Evolutionary conservation across 2,113 vertebrate species (phyloP), one percentile per base, ranked within the genome.

Genomic region (Cyprinodon tularosa): DNA sequence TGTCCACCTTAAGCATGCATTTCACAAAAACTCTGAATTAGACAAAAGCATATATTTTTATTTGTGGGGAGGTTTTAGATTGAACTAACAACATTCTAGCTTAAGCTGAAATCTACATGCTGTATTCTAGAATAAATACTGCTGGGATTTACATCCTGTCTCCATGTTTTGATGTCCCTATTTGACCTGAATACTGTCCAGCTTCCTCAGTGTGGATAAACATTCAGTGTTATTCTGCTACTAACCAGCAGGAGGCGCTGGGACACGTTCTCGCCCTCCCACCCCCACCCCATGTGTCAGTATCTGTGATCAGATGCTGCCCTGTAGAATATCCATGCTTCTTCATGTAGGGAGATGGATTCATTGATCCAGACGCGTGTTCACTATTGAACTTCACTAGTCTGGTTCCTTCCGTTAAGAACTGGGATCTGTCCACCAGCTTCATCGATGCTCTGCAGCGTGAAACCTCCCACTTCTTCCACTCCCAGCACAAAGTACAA

Each of bases 221-320:
- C 72, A 17, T 60, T 62, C 42, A 7, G 9, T 45, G 12, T 45
- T 12, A 45, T 62, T 63, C 66, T 59, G 59, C 50, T 0, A 17
- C 12, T 17, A 50, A 40, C 72, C 88, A 90, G 79, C 77, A 80
- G 83, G 86, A 57, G 90, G 48, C 74, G 81, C 88, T 88, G 84
- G 82, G 80, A 77, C 57, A 13, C 48, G 1, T 29, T 29, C 60
- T 50, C 72, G 12, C 62, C 9, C 72, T 17, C 20, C 68, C 29
- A 29, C 2, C 29, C 29, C 29, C 29, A 29, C 68, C 59, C 70
- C 68, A 66, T 42, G 17, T 20, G 10, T 48, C 44, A 22, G 77
- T 64, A 83, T 83, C 79, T 84, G 88, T 71, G 68, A 66, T 62
- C 66, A 79, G 78, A 83, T 84, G 13, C 62, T 38, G 78, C 81